phyloP scores from a whole-genome alignment of 2,113 vertebrate species.

The Aythya baeri region DNA sequence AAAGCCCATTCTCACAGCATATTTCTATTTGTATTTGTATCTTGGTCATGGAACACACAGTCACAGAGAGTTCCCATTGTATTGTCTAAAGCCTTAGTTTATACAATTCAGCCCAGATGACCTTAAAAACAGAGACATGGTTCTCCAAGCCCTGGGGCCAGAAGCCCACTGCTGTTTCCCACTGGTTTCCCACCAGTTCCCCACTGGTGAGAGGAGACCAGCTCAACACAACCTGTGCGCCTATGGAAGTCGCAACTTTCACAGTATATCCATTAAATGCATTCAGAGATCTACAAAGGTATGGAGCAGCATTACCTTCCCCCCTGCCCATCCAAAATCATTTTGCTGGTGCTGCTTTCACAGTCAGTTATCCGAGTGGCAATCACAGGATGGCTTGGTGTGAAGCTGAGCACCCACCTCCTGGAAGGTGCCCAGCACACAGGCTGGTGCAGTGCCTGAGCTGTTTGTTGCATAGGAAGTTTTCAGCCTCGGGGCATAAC shows the following conservation, averaged over 20 bases:
- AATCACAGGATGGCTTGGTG: neutral
- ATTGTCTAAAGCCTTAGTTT: neutral
- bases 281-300: neutral
- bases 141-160: neutral
- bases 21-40: neutral
- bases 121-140: accelerated
- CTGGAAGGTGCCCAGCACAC: neutral
- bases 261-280: accelerated
- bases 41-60: neutral
- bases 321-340: neutral
- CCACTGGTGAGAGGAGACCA: neutral
- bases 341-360: neutral
- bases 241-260: neutral
- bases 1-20: accelerated
- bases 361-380: neutral
- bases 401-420: neutral
- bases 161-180: no score
- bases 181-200: neutral
- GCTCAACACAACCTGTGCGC: neutral
- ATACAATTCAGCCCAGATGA: neutral
- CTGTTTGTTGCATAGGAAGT: neutral
- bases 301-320: neutral
- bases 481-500: neutral
- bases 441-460: neutral
- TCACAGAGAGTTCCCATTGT: neutral